A percentile compares a stretch with the other conserved stretches of the same genome.
Conservation (phyloP, 2,113 vertebrate species). For the Clarias magur region DNA sequence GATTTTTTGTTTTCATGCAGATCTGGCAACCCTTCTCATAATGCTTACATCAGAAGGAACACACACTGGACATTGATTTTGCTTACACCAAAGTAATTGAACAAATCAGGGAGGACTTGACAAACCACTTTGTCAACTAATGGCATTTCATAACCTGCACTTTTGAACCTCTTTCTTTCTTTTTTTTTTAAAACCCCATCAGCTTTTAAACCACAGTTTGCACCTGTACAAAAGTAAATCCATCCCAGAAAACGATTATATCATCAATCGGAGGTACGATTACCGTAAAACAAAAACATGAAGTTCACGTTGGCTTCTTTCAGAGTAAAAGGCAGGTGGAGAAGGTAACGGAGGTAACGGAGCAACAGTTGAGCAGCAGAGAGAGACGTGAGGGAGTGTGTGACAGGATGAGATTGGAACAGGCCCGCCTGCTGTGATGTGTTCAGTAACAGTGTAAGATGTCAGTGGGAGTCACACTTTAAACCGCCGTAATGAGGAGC, state of each 20-base stretch:
- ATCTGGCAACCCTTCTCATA: neutral
- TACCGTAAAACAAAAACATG: neutral
- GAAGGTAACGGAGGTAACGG: too few relatives aligned
- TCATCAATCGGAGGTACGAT: too few relatives aligned
- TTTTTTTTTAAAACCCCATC: neutral
- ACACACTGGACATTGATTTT: too few relatives aligned
- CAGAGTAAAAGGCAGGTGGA: neutral
- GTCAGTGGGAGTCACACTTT: slow-evolving; percentile 31
- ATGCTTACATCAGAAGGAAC: neutral
- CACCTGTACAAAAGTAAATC: neutral
- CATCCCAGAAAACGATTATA: too few relatives aligned
- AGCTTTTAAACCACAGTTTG: neutral
- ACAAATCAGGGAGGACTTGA: too few relatives aligned
- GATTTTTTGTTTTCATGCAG: neutral
- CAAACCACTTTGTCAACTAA: neutral
- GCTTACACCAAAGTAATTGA: too few relatives aligned
- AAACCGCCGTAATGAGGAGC: slow-evolving; percentile 24
- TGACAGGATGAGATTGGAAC: slow-evolving; percentile 30
- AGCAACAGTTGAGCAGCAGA: slow-evolving; percentile 10
- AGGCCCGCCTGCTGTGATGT: slow-evolving; percentile 37
- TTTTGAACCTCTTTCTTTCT: neutral
- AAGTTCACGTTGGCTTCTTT: neutral
- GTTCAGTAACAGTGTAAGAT: slow-evolving; percentile 41
- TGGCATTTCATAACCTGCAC: neutral
- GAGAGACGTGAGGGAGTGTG: slow-evolving; percentile 6